These are phyloP conservation scores for Cryptotermes secundus DNA, from an alignment of 1,140 invertebrate genomes.

Conservation along the genomic window DNA sequence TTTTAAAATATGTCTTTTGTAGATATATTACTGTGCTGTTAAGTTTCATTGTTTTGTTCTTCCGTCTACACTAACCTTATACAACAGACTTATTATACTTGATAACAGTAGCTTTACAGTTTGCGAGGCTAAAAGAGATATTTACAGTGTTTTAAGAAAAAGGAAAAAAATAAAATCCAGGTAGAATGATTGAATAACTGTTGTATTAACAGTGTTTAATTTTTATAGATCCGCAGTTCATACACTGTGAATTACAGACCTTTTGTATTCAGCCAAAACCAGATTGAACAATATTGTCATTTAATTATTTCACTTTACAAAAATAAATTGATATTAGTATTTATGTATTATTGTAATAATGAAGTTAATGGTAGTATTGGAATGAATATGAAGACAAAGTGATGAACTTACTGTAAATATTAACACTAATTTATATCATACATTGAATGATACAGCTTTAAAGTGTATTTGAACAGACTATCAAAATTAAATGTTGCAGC, in stretches of 20 bases:
- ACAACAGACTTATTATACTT: conserved; percentile 24
- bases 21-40: conserved; percentile 18
- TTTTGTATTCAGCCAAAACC: background rate
- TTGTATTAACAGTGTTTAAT: conserved; percentile 7
- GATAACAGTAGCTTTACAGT: conserved; percentile 29
- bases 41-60: conserved; percentile 21
- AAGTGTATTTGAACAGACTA: too few species aligned
- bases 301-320: too few species aligned
- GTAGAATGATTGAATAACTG: conserved; percentile 24
- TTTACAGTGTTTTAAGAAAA: conserved; percentile 32
- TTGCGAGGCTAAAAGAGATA: conserved; percentile 19
- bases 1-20: conserved; percentile 8
- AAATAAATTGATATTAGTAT: too few species aligned
- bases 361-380: too few species aligned
- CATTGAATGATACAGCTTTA: too few species aligned
- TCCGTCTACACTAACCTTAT: conserved; percentile 7
- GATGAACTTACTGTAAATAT: background rate
- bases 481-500: too few species aligned
- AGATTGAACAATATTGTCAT: background rate
- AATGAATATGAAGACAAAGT: too few species aligned
- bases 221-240: background rate
- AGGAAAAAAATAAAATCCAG: conserved; percentile 28
- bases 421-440: too few species aligned
- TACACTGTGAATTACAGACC: conserved; percentile 16
- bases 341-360: too few species aligned